phyloP scores from a whole-genome alignment of 2,113 vertebrate genomes.

The Scomber scombrus region DNA sequence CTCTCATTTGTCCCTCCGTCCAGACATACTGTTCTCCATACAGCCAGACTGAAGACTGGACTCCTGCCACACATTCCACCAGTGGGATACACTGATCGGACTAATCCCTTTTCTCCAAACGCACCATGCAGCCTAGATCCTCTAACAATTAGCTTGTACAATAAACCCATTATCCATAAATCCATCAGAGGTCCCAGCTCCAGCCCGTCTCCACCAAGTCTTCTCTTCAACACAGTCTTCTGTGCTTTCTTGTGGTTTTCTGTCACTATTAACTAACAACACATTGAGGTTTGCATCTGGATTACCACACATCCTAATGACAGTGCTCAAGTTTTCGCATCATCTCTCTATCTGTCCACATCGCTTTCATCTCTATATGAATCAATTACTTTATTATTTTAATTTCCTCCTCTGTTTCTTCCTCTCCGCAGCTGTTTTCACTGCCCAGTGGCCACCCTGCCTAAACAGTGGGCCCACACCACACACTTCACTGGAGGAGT shows the following conservation, averaged over 20 bases:
- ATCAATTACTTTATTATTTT: conserved; percentile 36
- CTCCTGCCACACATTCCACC: conserved; percentile 58
- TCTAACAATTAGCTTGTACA: conserved; percentile 72
- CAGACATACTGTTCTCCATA: conserved; percentile 29
- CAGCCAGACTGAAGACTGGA: conserved; percentile 43
- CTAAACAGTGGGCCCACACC: conserved; percentile 21
- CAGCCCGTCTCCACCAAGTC: conserved; percentile 36
- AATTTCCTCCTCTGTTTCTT: not conserved
- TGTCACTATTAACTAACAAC: conserved; percentile 44
- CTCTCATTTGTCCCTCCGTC: conserved; percentile 26
- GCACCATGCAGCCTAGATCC: conserved; percentile 59
- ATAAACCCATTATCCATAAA: conserved; percentile 76
- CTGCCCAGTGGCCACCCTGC: conserved; percentile 41
- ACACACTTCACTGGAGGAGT: conserved; percentile 37
- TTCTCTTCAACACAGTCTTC: conserved; percentile 25
- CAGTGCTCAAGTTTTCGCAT: conserved; percentile 21
- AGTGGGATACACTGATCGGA: conserved; percentile 61
- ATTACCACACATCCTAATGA: conserved; percentile 32
- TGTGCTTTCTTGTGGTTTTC: conserved; percentile 43
- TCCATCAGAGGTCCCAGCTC: conserved; percentile 62
- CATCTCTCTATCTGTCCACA: conserved; percentile 11
- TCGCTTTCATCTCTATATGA: conserved; percentile 45
- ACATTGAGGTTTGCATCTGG: conserved; percentile 52
- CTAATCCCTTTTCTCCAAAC: conserved; percentile 66
- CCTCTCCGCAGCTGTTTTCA: not conserved